Evolutionary conservation across 2,113 vertebrate species (phyloP).

Genomic region (Rhodinocichla rosea): DNA sequence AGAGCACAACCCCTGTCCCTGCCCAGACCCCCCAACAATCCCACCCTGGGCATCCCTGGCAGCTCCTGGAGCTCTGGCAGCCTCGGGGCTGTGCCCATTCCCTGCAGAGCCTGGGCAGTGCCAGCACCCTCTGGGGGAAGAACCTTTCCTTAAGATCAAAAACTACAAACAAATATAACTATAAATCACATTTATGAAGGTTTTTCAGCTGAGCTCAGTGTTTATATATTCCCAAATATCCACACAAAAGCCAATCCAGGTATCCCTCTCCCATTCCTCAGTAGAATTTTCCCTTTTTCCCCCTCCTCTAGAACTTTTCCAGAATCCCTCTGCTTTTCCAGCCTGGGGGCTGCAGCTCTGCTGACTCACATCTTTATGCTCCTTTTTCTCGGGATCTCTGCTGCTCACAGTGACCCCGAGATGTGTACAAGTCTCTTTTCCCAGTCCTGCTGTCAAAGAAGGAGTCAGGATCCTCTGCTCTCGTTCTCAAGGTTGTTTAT

Average conservation of each 20-base stretch:
- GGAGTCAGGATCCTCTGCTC: no score
- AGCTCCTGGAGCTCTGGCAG: neutral
- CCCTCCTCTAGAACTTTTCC: neutral
- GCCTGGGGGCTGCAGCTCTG: neutral
- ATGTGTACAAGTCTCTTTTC: no score
- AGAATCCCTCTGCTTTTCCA: rapidly evolving
- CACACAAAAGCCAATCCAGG: neutral
- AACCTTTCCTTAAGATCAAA: no score
- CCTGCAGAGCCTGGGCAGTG: neutral
- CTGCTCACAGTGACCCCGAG: no score
- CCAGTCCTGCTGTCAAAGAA: no score
- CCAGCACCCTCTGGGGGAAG: neutral
- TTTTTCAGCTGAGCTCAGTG: neutral
- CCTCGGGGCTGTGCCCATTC: neutral
- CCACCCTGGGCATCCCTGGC: neutral
- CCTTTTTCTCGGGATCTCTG: neutral
- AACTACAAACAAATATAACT: neutral
- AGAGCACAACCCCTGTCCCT: rapidly evolving
- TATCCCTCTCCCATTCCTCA: no score
- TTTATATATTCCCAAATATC: rapidly evolving
- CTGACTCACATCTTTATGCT: neutral
- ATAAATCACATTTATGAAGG: neutral
- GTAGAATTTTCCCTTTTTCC: no score
- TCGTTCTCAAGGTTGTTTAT: no score
- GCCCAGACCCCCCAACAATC: neutral